A percentile compares a stretch with the other conserved stretches of the same genome.
Conservation (phyloP, 2,797 vertebrate genomes). For the Antrozous pallidus region DNA sequence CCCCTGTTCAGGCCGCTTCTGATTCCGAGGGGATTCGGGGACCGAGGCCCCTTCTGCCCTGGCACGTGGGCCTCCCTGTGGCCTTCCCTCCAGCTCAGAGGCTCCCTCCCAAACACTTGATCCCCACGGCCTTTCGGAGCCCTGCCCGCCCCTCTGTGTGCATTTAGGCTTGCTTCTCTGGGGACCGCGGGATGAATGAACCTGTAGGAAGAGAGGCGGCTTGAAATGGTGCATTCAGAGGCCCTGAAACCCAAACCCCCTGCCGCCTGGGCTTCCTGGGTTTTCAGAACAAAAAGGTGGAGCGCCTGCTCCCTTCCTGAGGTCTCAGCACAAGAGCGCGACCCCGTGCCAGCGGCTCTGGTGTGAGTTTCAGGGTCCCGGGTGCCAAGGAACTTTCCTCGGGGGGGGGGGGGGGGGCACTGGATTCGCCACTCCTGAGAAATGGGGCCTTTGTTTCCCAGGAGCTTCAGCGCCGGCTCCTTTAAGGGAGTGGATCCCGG, state of each 20-base stretch:
- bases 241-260: constrained; percentile 46
- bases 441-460: constrained; percentile 63
- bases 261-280: constrained; percentile 25
- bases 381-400: constrained; percentile 62
- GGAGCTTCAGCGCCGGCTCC: constrained; percentile 35
- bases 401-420: too few relatives aligned
- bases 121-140: neutral
- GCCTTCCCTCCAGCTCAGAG: neutral
- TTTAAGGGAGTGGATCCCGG: constrained; percentile 63
- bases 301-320: constrained; percentile 30
- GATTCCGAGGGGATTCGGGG: neutral
- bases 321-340: neutral
- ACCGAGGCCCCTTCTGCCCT: neutral
- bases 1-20: neutral
- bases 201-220: neutral
- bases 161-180: constrained; percentile 33
- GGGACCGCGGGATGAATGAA: constrained; percentile 29
- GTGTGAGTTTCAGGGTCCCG: constrained; percentile 62
- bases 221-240: constrained; percentile 54
- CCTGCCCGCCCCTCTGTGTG: neutral
- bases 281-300: constrained; percentile 54
- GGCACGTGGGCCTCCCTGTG: neutral
- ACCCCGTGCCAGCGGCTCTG: neutral
- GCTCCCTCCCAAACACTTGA: neutral
- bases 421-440: constrained; percentile 43